Base-by-base conservation (phyloP, 2,113 vertebrate species). In the Micromys minutus region DNA sequence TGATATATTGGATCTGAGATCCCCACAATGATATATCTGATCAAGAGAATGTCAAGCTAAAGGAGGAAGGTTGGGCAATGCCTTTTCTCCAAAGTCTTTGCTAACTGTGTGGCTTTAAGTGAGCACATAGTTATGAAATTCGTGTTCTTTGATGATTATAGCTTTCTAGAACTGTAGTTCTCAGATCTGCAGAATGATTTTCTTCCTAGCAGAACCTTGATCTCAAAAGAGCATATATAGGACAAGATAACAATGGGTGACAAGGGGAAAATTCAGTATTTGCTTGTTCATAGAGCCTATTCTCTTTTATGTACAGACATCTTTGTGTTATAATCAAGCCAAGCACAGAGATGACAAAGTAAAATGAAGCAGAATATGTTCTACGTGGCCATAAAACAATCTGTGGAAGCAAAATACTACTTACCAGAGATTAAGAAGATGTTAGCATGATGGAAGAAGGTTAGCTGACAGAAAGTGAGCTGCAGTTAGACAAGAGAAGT, bases 31-130 rank as follows among this genome's bases (percentile, higher is more conserved):
- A 89, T 94, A 76, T 85, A 7, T 83, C 87, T 89, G 76, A 94
- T 86, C 24, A 69, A 39, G 90, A 88, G 91, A 90, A 87, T 83
- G 85, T 95, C 96, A 94, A 86, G 67, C 6, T 90, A 29, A 94
- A 92, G 72, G n/a, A 89, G 36, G 42, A 96, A 95, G 81, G 61
- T 69, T 67, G 65, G 63, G 59, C 34, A 47, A 10, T 50, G 24
- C 88, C 85, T 77, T 95, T 95, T 95, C 63, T 50, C 47, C 39
- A 85, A 2, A 79, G 59, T 19, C 77, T 52, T 74, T 59, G 15
- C 26, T 80, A n/a, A 93, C 26, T 34, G 8, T 42, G n/a, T 4
- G 83, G n/a, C 75, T 39, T 34, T 87, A 9, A 47, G 39, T 93
- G 55, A 95, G 59, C 63, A 93, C 91, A 87, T 72, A 52, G 59